Evolutionary conservation across 2,113 vertebrate species (phyloP).

Genomic region (Monopterus albus): DNA sequence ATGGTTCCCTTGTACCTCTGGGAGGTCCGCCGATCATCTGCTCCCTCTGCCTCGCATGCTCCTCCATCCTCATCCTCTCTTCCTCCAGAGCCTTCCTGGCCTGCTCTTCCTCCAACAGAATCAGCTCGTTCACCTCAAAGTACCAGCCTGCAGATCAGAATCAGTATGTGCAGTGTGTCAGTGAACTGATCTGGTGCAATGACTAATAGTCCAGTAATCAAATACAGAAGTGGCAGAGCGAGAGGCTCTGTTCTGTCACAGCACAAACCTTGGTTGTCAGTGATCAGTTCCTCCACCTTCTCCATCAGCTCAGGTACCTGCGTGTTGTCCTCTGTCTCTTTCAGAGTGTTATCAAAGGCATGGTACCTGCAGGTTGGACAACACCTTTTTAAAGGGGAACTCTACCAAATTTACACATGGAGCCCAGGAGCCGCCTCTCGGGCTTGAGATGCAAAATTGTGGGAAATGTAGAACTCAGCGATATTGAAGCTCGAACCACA

Average conservation of each 20-base stretch:
- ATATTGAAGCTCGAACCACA: no score
- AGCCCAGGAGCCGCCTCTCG: no score
- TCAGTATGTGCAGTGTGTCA: no score
- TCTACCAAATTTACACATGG: neutral
- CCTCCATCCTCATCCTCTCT: conserved; percentile 77
- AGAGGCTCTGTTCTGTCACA: neutral
- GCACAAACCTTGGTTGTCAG: conserved; percentile 78
- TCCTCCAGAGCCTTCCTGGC: conserved; percentile 77
- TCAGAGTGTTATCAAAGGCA: conserved; percentile 78
- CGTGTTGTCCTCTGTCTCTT: conserved; percentile 75
- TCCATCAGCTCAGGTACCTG: conserved; percentile 82
- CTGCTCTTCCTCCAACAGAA: conserved; percentile 75
- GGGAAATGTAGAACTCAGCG: no score
- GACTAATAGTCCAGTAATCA: conserved; percentile 1
- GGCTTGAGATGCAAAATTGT: no score
- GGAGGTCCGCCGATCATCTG: conserved; percentile 83
- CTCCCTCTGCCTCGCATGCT: conserved; percentile 72
- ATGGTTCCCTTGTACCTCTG: conserved; percentile 71
- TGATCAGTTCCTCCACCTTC: conserved; percentile 82
- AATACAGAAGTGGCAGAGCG: neutral
- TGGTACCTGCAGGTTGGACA: conserved; percentile 71
- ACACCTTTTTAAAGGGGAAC: neutral
- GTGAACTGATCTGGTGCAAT: no score
- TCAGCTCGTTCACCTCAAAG: conserved; percentile 82
- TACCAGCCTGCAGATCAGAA: conserved; percentile 81